Conservation (phyloP, 2,888 invertebrate genomes). For the Opisthograptis luteolata region DNA sequence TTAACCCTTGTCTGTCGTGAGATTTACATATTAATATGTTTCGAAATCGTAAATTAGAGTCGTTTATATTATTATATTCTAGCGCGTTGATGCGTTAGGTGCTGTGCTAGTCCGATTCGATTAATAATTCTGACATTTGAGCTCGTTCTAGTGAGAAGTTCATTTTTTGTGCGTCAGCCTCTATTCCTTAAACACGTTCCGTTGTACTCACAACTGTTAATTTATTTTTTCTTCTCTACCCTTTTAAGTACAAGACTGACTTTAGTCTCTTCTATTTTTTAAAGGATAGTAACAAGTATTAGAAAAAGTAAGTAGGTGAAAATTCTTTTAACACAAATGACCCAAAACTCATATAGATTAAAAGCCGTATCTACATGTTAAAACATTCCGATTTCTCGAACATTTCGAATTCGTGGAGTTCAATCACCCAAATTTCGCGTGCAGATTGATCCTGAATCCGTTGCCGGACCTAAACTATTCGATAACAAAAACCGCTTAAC, state of each 20-base stretch:
- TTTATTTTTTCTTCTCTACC: background rate
- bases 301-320: too few species aligned
- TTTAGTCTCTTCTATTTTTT: too few species aligned
- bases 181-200: background rate
- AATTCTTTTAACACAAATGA: background rate
- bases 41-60: slow-evolving; percentile 37
- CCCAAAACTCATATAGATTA: slow-evolving; percentile 1
- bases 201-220: background rate
- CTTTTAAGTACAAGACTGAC: too few species aligned
- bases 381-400: slow-evolving; percentile 23
- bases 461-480: slow-evolving; percentile 51
- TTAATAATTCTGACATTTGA: slow-evolving; percentile 59
- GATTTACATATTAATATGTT: slow-evolving; percentile 29
- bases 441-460: slow-evolving; percentile 47
- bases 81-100: slow-evolving; percentile 47
- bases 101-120: slow-evolving; percentile 59
- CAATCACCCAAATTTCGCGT: slow-evolving; percentile 36
- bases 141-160: slow-evolving; percentile 33
- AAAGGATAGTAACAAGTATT: too few species aligned
- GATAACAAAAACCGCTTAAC: slow-evolving; percentile 61
- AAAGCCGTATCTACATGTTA: background rate
- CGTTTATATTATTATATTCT: slow-evolving; percentile 47
- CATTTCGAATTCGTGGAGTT: slow-evolving; percentile 31
- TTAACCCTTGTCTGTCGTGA: slow-evolving; percentile 63
- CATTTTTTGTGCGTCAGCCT: slow-evolving; percentile 9